Conservation (phyloP, 2,888 invertebrate genomes). For the Entomobrya multifasciata region DNA sequence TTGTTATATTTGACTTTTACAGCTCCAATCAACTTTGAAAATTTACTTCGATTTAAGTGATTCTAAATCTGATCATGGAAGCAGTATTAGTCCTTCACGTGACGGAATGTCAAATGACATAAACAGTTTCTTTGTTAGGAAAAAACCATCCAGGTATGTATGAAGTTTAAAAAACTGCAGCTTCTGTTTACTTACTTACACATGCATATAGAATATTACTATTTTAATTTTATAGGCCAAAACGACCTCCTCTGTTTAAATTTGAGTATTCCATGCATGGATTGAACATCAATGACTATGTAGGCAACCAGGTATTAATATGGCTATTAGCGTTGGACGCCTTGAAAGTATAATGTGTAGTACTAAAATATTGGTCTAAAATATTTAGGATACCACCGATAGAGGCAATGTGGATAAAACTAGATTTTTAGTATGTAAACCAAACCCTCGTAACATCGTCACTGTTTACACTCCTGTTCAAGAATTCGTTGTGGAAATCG, state of each 20-base stretch:
- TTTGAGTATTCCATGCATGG: slow-evolving; percentile 87
- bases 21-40: slow-evolving; percentile 91
- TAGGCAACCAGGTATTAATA: slow-evolving; percentile 81
- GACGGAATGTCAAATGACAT: slow-evolving; percentile 81
- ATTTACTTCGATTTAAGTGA: slow-evolving; percentile 81
- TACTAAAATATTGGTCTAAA: slow-evolving; percentile 40
- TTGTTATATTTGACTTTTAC: slow-evolving; percentile 79
- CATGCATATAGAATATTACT: too few species aligned
- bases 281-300: slow-evolving; percentile 83
- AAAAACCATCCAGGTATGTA: slow-evolving; percentile 81
- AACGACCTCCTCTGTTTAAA: slow-evolving; percentile 85
- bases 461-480: slow-evolving; percentile 91
- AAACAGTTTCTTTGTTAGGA: slow-evolving; percentile 82
- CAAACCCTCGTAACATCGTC: slow-evolving; percentile 88
- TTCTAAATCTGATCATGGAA: slow-evolving; percentile 74
- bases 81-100: slow-evolving; percentile 74
- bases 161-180: too few species aligned
- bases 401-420: slow-evolving; percentile 80
- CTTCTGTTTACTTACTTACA: too few species aligned
- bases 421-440: slow-evolving; percentile 88
- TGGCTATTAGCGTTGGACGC: not conserved
- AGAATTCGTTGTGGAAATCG: slow-evolving; percentile 86
- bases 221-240: slow-evolving; percentile 80
- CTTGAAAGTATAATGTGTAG: not conserved
- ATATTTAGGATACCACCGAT: slow-evolving; percentile 73